phyloP scores from a whole-genome alignment of 2,888 invertebrate genomes.

The Agapostemon virescens region DNA sequence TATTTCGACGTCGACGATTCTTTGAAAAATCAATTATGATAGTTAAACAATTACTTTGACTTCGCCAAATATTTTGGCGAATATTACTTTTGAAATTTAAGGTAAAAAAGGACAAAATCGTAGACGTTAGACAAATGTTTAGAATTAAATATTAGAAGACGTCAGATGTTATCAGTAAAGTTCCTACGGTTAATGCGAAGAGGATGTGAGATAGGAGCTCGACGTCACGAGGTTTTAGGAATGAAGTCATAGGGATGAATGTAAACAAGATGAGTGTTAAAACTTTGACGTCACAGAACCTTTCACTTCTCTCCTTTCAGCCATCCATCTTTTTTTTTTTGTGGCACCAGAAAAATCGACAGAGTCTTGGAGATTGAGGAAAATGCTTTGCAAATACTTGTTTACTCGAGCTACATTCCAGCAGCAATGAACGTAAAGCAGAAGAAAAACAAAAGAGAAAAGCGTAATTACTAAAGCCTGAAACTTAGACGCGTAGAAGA shows the following conservation, averaged over 20 bases:
- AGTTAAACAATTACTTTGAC: too few species aligned
- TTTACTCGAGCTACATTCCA: not conserved
- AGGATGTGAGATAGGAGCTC: not conserved
- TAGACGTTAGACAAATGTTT: not conserved
- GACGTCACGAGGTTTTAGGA: not conserved
- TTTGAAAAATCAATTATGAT: too few species aligned
- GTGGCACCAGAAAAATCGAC: not conserved
- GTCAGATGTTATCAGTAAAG: not conserved
- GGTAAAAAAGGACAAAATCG: too few species aligned
- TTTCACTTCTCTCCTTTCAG: constrained; percentile 2
- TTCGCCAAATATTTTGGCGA: too few species aligned
- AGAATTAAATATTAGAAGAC: not conserved
- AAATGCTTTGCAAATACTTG: not conserved
- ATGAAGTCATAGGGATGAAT: not conserved
- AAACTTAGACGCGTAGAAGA: not conserved
- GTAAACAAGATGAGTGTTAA: not conserved
- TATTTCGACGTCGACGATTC: too few species aligned
- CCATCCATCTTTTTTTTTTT: not conserved
- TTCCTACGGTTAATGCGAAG: not conserved
- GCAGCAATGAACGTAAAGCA: not conserved
- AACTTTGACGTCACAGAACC: not conserved
- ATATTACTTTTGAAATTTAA: too few species aligned
- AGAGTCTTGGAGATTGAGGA: not conserved
- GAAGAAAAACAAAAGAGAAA: not conserved
- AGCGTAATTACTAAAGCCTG: not conserved